phyloP scores from a whole-genome alignment of 2,888 invertebrate species.

The Drosophila aldrichi region DNA sequence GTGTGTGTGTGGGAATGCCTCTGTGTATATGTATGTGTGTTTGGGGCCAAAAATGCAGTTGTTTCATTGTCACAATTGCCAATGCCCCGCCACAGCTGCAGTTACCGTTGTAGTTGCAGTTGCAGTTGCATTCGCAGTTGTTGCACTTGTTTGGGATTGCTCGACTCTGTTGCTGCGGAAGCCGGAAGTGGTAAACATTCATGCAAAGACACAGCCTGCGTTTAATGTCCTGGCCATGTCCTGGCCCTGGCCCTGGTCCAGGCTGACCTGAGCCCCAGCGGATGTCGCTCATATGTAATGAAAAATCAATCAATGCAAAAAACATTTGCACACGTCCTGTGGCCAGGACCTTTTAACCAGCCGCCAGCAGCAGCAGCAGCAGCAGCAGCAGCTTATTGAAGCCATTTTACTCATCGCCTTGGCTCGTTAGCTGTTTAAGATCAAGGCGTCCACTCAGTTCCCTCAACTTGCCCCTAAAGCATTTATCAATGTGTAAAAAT shows the following conservation, averaged over 20 bases:
- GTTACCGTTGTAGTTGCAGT: slow-evolving; percentile 23
- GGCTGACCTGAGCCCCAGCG: slow-evolving; percentile 38
- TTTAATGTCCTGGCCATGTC: slow-evolving; percentile 50
- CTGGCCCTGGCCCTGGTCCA: not conserved
- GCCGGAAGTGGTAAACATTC: slow-evolving; percentile 80
- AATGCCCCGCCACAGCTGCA: slow-evolving; percentile 38
- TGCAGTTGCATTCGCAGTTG: slow-evolving; percentile 27
- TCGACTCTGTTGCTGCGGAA: slow-evolving; percentile 64
- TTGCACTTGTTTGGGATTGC: slow-evolving; percentile 35
- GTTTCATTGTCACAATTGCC: slow-evolving; percentile 76
- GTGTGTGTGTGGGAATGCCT: slow-evolving; percentile 1
- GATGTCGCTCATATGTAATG: slow-evolving; percentile 77
- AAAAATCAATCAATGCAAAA: slow-evolving; percentile 78
- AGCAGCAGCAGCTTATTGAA: not conserved
- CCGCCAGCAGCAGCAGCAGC: not conserved
- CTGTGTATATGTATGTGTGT: slow-evolving; percentile 22
- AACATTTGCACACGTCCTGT: slow-evolving; percentile 38
- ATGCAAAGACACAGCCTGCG: slow-evolving; percentile 61
- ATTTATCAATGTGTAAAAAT: not conserved
- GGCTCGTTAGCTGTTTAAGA: not conserved
- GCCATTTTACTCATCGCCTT: slow-evolving; percentile 1
- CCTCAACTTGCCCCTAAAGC: not conserved
- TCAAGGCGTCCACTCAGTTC: not conserved
- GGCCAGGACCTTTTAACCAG: slow-evolving; percentile 9
- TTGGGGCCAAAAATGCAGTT: slow-evolving; percentile 74